Base-by-base conservation (phyloP, 2,797 vertebrate genomes). In the Lateolabrax maculatus region DNA sequence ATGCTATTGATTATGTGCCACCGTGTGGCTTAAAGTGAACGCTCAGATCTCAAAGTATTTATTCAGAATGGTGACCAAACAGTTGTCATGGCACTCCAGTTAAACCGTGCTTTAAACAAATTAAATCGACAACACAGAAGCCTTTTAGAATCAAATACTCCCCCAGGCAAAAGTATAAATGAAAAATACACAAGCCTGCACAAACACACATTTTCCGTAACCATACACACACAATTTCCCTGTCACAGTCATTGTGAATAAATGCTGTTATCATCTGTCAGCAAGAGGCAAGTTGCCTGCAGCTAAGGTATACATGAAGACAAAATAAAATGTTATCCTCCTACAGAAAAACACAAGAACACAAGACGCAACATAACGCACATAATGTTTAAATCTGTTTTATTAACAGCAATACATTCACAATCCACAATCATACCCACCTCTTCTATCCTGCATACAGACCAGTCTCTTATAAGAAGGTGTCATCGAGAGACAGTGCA, bases 211-310 rank as follows among this genome's bases (percentile, higher is more conserved):
- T 31, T 60, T 68, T 25, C 29, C 44, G 15, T 62, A 60, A 78
- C 60, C 68, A 75, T 16, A n/a, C n/a, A 27, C 67, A 77, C 37
- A 64, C 70, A 51, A 64, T 82, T 72, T 78, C 16, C 48, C 72
- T 81, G 77, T 84, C 84, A 76, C 48, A 62, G 71, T 82, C 81
- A 81, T 84, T 89, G 77, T 84, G 85, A 88, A 78, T 88, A 92
- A 88, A 90, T 87, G 83, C 70, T 77, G 75, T 90, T 88, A 88
- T 90, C 81, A 85, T 88, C 82, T 89, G 79, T 87, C 81, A 82
- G 78, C 23, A 70, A 84, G 73, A 82, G 65, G 61, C 56, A 77
- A 48, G 68, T 64, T 79, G 85, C 92, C 89, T 63, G 66, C 83
- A 91, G 88, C 89, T 58, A 80, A 84, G 65, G 74, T 67, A 79